Percentiles rank a stretch among this genome's conserved stretches.
phyloP scores from a whole-genome alignment of 2,797 vertebrate genomes.

The Sandelia bainsii region DNA sequence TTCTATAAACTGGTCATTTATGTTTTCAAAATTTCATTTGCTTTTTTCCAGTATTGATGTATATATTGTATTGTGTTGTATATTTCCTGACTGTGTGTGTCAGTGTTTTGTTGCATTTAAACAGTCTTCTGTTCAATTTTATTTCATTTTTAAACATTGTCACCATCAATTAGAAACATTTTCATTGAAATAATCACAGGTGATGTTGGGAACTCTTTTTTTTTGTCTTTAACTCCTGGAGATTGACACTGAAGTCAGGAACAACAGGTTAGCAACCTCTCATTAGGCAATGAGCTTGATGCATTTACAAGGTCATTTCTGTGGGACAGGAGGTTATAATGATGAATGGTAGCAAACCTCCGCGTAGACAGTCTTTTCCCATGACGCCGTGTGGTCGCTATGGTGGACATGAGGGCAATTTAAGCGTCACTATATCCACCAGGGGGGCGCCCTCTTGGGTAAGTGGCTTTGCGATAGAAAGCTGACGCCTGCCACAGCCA shows the following conservation, averaged over 20 bases:
- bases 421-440: conserved; percentile 80
- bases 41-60: conserved; percentile 25
- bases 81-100: conserved; percentile 1
- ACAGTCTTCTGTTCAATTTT: conserved; percentile 16
- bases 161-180: conserved; percentile 19
- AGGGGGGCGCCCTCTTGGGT: conserved; percentile 80
- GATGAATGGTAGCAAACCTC: conserved; percentile 81
- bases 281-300: conserved; percentile 73
- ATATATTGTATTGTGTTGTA: neutral
- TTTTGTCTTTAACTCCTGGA: conserved; percentile 41
- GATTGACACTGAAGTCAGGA: conserved; percentile 67
- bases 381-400: conserved; percentile 70
- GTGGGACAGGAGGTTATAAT: conserved; percentile 74
- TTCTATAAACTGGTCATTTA: conserved; percentile 75
- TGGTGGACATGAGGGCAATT: conserved; percentile 82
- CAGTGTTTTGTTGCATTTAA: conserved; percentile 35
- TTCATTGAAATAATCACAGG: conserved; percentile 41
- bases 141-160: conserved; percentile 4
- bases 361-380: conserved; percentile 69
- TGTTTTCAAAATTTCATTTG: conserved; percentile 62
- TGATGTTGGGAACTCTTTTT: conserved; percentile 52
- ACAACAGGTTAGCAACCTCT: conserved; percentile 82
- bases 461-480: conserved; percentile 87
- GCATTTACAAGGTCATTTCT: conserved; percentile 79
- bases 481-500: conserved; percentile 84